Evolutionary conservation across 1,140 invertebrate genomes (phyloP).

Genomic region (Asbolus verrucosus): DNA sequence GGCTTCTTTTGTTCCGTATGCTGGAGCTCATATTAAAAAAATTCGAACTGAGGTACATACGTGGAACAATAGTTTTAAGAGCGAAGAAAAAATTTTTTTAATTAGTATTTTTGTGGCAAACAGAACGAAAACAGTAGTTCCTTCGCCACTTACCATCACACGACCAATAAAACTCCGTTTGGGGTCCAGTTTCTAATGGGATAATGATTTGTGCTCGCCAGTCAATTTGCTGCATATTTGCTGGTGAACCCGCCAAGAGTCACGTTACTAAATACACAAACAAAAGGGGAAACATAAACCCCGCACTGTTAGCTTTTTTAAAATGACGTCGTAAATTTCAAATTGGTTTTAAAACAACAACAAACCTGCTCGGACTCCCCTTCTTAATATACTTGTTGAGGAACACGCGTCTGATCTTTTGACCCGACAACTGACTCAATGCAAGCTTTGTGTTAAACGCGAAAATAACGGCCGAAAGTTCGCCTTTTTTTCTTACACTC

Average conservation of each 20-base stretch:
- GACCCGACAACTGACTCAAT: slow-evolving; percentile 24
- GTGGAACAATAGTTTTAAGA: too few relatives aligned
- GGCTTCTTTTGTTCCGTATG: too few relatives aligned
- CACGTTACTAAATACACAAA: slow-evolving; percentile 49
- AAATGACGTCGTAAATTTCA: slow-evolving; percentile 46
- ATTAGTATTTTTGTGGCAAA: slow-evolving; percentile 1
- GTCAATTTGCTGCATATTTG: slow-evolving; percentile 45
- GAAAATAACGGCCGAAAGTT: not conserved
- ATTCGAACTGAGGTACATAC: too few relatives aligned
- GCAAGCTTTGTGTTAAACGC: not conserved
- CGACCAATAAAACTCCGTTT: not conserved
- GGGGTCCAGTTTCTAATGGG: slow-evolving; percentile 34
- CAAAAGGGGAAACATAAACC: slow-evolving; percentile 46
- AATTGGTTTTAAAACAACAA: slow-evolving; percentile 46
- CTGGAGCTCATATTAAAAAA: too few relatives aligned
- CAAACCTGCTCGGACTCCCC: not conserved
- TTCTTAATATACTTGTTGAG: slow-evolving; percentile 16
- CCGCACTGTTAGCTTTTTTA: slow-evolving; percentile 61
- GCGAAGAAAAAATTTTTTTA: too few relatives aligned
- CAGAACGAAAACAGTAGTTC: too few relatives aligned
- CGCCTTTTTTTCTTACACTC: too few relatives aligned
- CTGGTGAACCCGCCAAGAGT: slow-evolving; percentile 42
- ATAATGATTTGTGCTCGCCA: slow-evolving; percentile 33
- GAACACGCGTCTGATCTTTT: slow-evolving; percentile 42
- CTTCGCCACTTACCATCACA: not conserved